phyloP scores from a whole-genome alignment of 2,797 vertebrate genomes.

The Diceros bicornis region DNA sequence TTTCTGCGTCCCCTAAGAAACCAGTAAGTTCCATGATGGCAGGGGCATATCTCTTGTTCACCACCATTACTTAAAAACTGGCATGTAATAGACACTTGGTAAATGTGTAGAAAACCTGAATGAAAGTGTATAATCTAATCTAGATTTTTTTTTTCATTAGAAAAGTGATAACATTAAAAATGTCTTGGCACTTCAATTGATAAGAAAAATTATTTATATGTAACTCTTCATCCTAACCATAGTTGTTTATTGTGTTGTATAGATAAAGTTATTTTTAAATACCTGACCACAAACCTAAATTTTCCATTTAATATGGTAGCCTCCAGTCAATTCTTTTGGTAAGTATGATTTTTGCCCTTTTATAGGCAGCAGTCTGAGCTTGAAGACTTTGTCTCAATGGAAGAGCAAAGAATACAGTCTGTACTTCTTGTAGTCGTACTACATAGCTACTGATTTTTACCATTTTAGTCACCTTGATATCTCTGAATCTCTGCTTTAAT shows the following conservation, averaged over 20 bases:
- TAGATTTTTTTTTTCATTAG: background rate
- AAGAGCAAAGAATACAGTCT: background rate
- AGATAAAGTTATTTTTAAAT: conserved; percentile 47
- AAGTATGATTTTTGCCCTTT: conserved; percentile 37
- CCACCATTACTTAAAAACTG: background rate
- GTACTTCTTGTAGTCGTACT: background rate
- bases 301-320: conserved; percentile 44
- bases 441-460: background rate
- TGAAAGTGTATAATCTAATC: background rate
- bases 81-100: background rate
- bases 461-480: background rate
- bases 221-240: background rate
- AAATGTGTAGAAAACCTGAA: conserved; percentile 22
- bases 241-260: conserved; percentile 1
- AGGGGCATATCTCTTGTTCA: background rate
- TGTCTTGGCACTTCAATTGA: conserved; percentile 22
- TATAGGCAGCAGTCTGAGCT: background rate
- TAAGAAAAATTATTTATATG: conserved; percentile 24
- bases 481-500: conserved; percentile 53
- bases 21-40: background rate
- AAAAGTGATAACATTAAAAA: conserved; percentile 37
- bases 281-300: conserved; percentile 35
- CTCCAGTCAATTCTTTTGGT: background rate
- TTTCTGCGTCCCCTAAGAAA: background rate
- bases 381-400: background rate